Base-by-base conservation (phyloP, 2,113 vertebrate genomes). In the Poeciliopsis retropinna region DNA sequence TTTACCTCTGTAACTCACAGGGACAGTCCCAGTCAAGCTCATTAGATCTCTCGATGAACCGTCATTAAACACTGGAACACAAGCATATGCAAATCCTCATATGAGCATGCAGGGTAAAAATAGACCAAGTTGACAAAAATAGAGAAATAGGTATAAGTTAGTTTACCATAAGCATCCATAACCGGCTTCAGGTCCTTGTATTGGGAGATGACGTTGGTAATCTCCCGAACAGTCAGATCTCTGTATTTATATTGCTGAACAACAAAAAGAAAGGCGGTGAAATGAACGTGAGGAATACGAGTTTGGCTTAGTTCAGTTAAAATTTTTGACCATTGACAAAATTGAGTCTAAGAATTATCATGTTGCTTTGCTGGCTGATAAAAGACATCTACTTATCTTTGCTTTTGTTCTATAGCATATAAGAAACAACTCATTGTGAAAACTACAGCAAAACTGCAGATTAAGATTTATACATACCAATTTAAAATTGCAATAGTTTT, bases 131-230 rank as follows among this genome's bases (percentile, higher is more conserved):
- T 44, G 32, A 30, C 1, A 34, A 67, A 37, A 64, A 60, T 25
- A 39, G 0, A 41, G 6, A 0, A 72, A 57, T 13, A 1, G 25
- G 17, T 32, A n/a, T 25, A 1, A 69, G 0, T 74, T 2, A 8
- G 30, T 93, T 94, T 87, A 99, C 98, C 98, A 79, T 99, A 99
- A 29, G 95, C 95, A 92, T 99, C 98, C 96, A 97, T 96, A 57
- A 98, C 91, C 34, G 98, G 98, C 88, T 98, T 99, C 90, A 99
- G 95, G 88, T 99, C 98, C 94, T 99, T 98, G 93, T 99, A 99
- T 32, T 96, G 95, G 60, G 94, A 93, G 87, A 97, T 97, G 86
- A 99, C 97, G 76, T 93, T 97, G 79, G 94, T 93, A 51, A 97
- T 98, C 90, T 99, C 98, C 61, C 96, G 96, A 74, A 98, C 95